Conservation (phyloP, 2,113 vertebrate species). For the Thalassarche chlororhynchos region DNA sequence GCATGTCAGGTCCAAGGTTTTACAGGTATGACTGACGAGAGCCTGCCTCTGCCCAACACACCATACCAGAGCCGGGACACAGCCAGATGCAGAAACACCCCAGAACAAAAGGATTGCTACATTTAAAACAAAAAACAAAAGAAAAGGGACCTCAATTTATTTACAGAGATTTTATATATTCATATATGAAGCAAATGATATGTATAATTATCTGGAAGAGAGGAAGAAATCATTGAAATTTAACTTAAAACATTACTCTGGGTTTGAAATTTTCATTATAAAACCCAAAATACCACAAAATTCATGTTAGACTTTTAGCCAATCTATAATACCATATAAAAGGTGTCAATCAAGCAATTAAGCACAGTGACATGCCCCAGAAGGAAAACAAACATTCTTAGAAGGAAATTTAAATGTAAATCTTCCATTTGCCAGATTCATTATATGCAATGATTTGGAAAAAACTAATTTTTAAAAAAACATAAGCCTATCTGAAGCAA, state of each 20-base stretch:
- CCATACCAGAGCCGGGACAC: neutral
- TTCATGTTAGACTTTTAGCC: neutral
- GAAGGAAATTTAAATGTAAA: neutral
- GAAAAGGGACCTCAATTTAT: neutral
- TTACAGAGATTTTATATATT: neutral
- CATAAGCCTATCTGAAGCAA: neutral
- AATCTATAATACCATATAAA: neutral
- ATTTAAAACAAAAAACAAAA: neutral
- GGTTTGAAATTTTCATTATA: slow-evolving; percentile 11
- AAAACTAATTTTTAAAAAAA: neutral
- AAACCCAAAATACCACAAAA: neutral
- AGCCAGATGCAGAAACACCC: neutral
- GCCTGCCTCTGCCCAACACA: neutral
- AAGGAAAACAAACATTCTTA: neutral
- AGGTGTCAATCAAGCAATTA: neutral
- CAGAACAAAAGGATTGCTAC: neutral
- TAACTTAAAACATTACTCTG: neutral
- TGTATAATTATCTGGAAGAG: neutral
- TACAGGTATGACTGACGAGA: neutral
- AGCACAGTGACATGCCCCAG: neutral
- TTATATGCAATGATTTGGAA: neutral
- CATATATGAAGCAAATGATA: neutral
- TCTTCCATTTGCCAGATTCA: neutral
- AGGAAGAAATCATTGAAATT: slow-evolving; percentile 47
- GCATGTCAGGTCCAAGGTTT: neutral